phyloP scores from a whole-genome alignment of 2,797 vertebrate genomes.

The Sandelia bainsii region DNA sequence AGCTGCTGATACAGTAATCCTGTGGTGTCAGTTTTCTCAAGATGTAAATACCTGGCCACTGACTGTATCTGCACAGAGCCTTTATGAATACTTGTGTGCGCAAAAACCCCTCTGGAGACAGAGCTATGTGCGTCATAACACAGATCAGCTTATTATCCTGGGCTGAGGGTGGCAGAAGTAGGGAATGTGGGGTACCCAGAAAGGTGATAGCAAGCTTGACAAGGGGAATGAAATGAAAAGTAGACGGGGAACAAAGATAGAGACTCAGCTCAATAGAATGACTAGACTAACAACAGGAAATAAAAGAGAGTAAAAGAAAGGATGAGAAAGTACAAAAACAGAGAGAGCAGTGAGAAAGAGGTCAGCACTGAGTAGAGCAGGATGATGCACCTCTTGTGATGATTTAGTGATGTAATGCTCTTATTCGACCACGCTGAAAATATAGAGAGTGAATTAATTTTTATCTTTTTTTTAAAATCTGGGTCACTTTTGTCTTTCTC shows the following conservation, averaged over 20 bases:
- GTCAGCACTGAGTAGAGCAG: slow-evolving; percentile 43
- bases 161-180: slow-evolving; percentile 63
- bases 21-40: slow-evolving; percentile 74
- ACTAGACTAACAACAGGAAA: slow-evolving; percentile 24
- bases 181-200: slow-evolving; percentile 54
- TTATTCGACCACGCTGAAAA: slow-evolving; percentile 44
- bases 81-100: slow-evolving; percentile 76
- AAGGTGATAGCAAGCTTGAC: slow-evolving; percentile 60
- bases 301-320: slow-evolving; percentile 13
- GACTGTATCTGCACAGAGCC: slow-evolving; percentile 63
- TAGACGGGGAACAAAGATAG: slow-evolving; percentile 31
- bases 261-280: neutral
- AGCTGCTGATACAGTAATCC: slow-evolving; percentile 65
- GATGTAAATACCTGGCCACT: slow-evolving; percentile 76
- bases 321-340: slow-evolving; percentile 15
- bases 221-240: slow-evolving; percentile 43
- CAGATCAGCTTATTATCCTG: slow-evolving; percentile 77
- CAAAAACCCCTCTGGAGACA: slow-evolving; percentile 77
- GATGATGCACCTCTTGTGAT: slow-evolving; percentile 35
- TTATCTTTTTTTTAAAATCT: slow-evolving; percentile 16
- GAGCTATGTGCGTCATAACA: slow-evolving; percentile 78
- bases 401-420: slow-evolving; percentile 56
- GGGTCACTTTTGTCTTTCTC: slow-evolving; percentile 43
- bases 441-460: slow-evolving; percentile 13
- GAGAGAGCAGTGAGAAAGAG: slow-evolving; percentile 37